These are phyloP conservation scores for Rousettus madagascariensis DNA, from an alignment of 2,797 vertebrate species.

Conservation along the genomic window DNA sequence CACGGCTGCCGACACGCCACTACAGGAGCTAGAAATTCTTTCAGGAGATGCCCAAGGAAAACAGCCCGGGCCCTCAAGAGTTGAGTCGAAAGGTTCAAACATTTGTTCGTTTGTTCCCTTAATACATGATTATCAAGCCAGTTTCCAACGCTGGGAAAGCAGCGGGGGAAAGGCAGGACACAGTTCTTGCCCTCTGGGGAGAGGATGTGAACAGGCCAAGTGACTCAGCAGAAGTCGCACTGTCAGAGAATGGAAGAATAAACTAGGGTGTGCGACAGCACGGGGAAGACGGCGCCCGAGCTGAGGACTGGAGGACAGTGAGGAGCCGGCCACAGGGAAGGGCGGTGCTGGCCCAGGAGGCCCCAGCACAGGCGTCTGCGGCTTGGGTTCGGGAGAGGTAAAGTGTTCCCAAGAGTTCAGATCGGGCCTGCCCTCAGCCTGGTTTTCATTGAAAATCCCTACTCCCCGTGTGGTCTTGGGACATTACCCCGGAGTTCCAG, in stretches of 20 bases:
- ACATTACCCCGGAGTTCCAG: background rate
- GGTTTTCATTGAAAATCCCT: background rate
- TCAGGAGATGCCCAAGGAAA: background rate
- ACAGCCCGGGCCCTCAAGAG: background rate
- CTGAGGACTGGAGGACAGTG: background rate
- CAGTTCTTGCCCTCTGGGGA: background rate
- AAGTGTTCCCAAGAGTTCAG: background rate
- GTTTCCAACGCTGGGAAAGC: background rate
- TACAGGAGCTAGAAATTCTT: accelerated
- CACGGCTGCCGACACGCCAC: background rate
- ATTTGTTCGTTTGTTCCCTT: background rate
- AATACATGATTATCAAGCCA: background rate
- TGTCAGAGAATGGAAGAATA: too few species aligned
- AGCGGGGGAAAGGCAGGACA: background rate
- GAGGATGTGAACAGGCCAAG: background rate
- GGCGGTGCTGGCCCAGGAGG: background rate
- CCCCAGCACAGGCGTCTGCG: background rate
- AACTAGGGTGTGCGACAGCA: accelerated
- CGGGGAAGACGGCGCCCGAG: background rate
- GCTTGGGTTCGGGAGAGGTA: background rate
- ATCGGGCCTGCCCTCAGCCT: background rate
- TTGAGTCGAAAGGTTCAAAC: too few species aligned
- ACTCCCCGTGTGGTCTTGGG: background rate
- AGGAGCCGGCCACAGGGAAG: background rate
- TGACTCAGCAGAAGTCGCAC: accelerated